Base-by-base conservation (phyloP, 2,113 vertebrate genomes). In the Bambusicola thoracicus region DNA sequence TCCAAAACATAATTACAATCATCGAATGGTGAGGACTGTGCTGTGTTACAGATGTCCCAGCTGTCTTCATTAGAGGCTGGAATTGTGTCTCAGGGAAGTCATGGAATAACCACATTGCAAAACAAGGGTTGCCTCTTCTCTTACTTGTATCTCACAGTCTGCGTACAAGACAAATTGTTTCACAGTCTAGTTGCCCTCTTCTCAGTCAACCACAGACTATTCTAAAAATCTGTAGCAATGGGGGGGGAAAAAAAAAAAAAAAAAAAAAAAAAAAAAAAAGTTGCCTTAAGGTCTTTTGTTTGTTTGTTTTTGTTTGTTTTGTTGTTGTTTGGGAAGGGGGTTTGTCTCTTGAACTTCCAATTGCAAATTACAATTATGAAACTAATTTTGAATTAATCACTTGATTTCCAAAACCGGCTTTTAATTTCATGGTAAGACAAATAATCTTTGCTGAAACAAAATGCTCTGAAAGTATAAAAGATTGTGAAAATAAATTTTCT, bases 11-110 rank as follows among this genome's bases (percentile, higher is more conserved):
- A 95, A 94, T 66, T 91, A 38, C 29, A 82, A 43, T 78, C 87
- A 62, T 66, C 85, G 62, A 73, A 3, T 63, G 46, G 63, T 38
- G 36, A 89, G 56, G 67, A 59, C 38, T 83, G 8, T 40, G 51
- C 63, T 77, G 85, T 87, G 81, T n/a, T 91, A 80, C 87, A 89
- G 87, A 87, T 87, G 91, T 72, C 92, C 91, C 93, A 77, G 59
- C 49, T 82, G 67, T 74, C 91, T 91, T 82, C 56, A 38, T 85
- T 74, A 91, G 67, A 83, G 56, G 7, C 4, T 77, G 46, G 46
- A 83, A 81, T 0, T 48, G 21, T 48, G 19, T 91, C 49, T 79
- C 51, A 20, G 59, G 68, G 80, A 91, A 83, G 32, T 34, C 53
- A 32, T 25, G 38, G 84, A 84, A 92, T n/a, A 85, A 82, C 44